Conservation (phyloP, 64 coral and sea anemone species). For the Montipora foliosa region DNA sequence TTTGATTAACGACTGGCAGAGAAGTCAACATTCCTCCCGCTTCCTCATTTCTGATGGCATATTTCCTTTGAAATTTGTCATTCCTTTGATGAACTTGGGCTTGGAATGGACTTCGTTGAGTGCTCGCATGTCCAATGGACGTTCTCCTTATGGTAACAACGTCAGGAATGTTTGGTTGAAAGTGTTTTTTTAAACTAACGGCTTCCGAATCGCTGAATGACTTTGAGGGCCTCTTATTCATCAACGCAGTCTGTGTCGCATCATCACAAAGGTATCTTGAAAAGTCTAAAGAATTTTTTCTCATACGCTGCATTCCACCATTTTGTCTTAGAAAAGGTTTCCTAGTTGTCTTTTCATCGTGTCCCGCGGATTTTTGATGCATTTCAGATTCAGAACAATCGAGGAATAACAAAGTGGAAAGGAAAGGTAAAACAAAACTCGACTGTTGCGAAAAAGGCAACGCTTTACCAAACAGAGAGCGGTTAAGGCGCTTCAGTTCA, state of each 20-base stretch:
- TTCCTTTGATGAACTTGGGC: neutral
- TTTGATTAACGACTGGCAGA: neutral
- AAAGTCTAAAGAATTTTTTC: constrained; percentile 17
- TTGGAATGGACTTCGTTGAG: neutral
- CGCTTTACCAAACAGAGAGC: neutral
- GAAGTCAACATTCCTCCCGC: neutral
- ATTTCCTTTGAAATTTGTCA: constrained; percentile 7
- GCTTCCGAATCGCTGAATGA: constrained; percentile 33
- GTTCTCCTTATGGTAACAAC: neutral
- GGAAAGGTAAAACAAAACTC: neutral
- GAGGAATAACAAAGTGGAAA: neutral
- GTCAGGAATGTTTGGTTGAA: neutral
- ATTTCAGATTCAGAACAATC: neutral
- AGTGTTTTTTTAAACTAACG: neutral
- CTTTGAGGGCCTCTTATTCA: neutral
- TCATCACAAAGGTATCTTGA: constrained; percentile 9
- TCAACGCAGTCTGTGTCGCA: neutral
- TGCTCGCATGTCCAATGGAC: neutral
- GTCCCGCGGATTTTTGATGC: neutral
- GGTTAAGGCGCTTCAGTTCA: too few relatives aligned
- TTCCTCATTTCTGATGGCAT: neutral
- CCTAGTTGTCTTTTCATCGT: neutral
- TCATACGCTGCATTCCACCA: neutral
- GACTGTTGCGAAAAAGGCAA: neutral
- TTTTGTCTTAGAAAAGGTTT: neutral